These are phyloP conservation scores for Drosophila ambigua DNA, from an alignment of 1,140 invertebrate genomes.

Conservation along the genomic window DNA sequence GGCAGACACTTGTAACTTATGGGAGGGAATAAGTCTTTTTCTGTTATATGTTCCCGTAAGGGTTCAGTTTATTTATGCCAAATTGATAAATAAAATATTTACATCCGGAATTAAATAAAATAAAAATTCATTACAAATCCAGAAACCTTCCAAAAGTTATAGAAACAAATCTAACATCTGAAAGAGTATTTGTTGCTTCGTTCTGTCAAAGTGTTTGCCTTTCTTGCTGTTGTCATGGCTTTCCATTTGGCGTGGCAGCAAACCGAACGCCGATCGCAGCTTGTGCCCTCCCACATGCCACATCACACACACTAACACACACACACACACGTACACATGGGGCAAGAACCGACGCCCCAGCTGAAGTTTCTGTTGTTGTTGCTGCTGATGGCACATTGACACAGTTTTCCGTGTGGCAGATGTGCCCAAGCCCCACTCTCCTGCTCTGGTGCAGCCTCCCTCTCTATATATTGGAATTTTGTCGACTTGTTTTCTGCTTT, in stretches of 20 bases:
- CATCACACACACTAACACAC: conserved; percentile 40
- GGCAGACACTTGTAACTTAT: no score
- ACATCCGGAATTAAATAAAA: no score
- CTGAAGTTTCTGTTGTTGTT: conserved; percentile 38
- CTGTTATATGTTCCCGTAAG: no score
- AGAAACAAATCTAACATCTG: no score
- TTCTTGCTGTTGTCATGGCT: conserved; percentile 12
- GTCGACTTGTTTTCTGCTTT: conserved; percentile 69
- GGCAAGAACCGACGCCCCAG: conserved; percentile 58
- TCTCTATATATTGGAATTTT: conserved; percentile 69
- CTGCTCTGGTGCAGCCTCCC: not conserved
- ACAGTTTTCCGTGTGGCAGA: conserved; percentile 75
- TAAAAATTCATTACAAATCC: no score
- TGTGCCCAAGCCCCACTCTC: conserved; percentile 54
- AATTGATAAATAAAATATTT: no score
- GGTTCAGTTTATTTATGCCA: no score
- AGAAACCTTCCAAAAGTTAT: no score
- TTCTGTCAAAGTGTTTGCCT: not conserved
- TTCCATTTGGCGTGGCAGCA: conserved; percentile 71
- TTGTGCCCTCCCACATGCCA: conserved; percentile 75
- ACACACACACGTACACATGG: conserved; percentile 30
- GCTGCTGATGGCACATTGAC: conserved; percentile 72
- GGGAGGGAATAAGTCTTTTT: no score
- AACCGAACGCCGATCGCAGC: conserved; percentile 58
- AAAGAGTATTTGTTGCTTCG: no score